A percentile compares a stretch with the other conserved stretches of the same genome.
These are phyloP conservation scores for Brachyptera risi DNA, from an alignment of 2,888 invertebrate genomes.

Conservation along the genomic window DNA sequence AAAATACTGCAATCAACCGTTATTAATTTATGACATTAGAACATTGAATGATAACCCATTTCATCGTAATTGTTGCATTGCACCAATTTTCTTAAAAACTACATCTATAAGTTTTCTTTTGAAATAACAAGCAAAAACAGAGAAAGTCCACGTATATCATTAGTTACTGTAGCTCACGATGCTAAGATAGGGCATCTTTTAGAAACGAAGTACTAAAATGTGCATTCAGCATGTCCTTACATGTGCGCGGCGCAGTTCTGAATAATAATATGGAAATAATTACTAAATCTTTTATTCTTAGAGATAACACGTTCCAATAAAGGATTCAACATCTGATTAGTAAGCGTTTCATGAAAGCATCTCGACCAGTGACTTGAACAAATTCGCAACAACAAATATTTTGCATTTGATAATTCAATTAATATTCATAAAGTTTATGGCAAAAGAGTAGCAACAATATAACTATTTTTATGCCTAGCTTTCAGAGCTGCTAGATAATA, in stretches of 20 bases:
- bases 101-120: slow-evolving; percentile 15
- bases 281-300: slow-evolving; percentile 16
- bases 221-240: neutral
- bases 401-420: too few species aligned
- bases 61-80: slow-evolving; percentile 30
- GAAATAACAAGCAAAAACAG: slow-evolving; percentile 15
- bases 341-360: slow-evolving; percentile 14
- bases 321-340: slow-evolving; percentile 13
- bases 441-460: slow-evolving; percentile 1
- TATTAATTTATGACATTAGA: slow-evolving; percentile 20
- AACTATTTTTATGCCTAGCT: too few species aligned
- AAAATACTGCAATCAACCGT: slow-evolving; percentile 23
- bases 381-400: too few species aligned
- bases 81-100: slow-evolving; percentile 32
- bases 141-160: neutral
- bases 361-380: slow-evolving; percentile 1
- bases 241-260: slow-evolving; percentile 3
- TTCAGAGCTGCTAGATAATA: too few species aligned
- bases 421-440: slow-evolving; percentile 2
- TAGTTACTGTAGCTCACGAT: neutral
- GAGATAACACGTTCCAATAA: slow-evolving; percentile 17
- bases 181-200: neutral
- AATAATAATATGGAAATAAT: neutral
- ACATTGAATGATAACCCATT: slow-evolving; percentile 16
- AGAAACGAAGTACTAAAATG: neutral